Percentiles rank a stretch among this genome's conserved stretches.
phyloP scores from a whole-genome alignment of 2,888 invertebrate species.

The Tanypteryx hageni region DNA sequence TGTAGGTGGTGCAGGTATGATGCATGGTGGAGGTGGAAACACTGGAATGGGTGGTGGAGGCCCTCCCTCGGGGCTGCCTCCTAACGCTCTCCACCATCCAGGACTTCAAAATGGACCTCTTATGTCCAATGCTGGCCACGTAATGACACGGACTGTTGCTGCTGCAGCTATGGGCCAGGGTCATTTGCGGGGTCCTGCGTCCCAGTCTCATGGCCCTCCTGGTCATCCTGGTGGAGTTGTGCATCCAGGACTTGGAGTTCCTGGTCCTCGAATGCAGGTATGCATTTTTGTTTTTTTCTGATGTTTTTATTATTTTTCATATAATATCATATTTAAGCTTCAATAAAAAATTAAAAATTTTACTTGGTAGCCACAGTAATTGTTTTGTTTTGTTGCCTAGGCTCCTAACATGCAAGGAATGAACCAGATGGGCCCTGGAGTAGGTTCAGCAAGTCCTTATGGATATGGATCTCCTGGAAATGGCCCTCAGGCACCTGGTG shows the following conservation, averaged over 20 bases:
- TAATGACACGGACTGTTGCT: conserved; percentile 68
- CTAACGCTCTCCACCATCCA: conserved; percentile 74
- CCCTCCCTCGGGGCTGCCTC: conserved; percentile 73
- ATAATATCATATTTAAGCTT: neutral
- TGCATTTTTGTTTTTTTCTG: conserved; percentile 67
- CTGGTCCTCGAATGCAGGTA: conserved; percentile 76
- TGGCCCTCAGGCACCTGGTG: conserved; percentile 66
- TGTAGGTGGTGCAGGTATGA: conserved; percentile 49
- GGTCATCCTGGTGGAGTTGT: conserved; percentile 74
- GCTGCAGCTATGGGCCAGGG: conserved; percentile 74
- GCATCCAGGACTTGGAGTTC: conserved; percentile 70
- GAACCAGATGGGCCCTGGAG: conserved; percentile 72
- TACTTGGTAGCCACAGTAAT: neutral
- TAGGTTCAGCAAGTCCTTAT: conserved; percentile 74
- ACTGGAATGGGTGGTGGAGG: conserved; percentile 84
- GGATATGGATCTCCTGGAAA: conserved; percentile 72
- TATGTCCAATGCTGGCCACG: conserved; percentile 77
- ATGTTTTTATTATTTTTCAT: neutral
- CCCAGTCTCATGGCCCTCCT: conserved; percentile 75
- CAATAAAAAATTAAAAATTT: neutral
- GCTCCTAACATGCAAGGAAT: conserved; percentile 81
- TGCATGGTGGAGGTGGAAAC: conserved; percentile 59
- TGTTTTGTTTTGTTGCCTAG: conserved; percentile 68
- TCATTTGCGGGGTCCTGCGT: conserved; percentile 72
- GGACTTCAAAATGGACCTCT: conserved; percentile 89